Evolutionary conservation across 1,140 invertebrate genomes (phyloP), one percentile per base, ranked within the genome.

Genomic region (Pseudomyrmex dendroicus): DNA sequence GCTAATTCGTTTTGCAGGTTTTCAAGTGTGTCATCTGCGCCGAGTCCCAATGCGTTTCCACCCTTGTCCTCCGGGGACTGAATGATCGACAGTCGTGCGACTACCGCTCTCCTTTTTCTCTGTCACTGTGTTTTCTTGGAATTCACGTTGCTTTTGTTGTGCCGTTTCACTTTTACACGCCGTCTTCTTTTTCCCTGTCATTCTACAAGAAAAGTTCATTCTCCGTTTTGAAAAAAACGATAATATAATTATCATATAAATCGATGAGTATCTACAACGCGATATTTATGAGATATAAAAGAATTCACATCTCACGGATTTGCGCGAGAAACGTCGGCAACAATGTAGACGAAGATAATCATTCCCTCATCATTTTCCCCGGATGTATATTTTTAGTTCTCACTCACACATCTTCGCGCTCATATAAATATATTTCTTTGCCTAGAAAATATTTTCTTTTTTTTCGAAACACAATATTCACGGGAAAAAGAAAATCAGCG

Each of bases 1-100:
- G 83, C 86, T 89, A 91, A 91, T 91, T 90, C 83, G 82, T 90
- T 89, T 88, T 86, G 87, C 89, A 78, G 82, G 77, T 68, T 73
- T 66, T 62, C 54, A 59, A 73, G 62, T 90, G 63, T 90, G 90
- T 92, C 90, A 92, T 89, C 90, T 92, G 91, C 89, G 87, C 80
- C 84, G 86, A 89, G 84, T 83, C 76, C 83, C 77, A 73, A 91
- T 88, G 85, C 87, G 87, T 88, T 91, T 86, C 84, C 80, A 84
- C 54, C 35, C 35, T 78, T 70, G 64, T 72, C 64, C 61, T 77
- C 25, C 17, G 66, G 56, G 59, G 59, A 85, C 80, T 50, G 84
- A 74, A 66, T 84, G 48, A 82, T 76, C 72, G 88, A 87, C 57
- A 62, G 35, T 85, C 86, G 52, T 76, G 56, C 80, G 20, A 8